Evolutionary conservation across 2,888 invertebrate genomes (phyloP), one percentile per base, ranked within the genome.

Genomic region (Syrphus vitripennis): DNA sequence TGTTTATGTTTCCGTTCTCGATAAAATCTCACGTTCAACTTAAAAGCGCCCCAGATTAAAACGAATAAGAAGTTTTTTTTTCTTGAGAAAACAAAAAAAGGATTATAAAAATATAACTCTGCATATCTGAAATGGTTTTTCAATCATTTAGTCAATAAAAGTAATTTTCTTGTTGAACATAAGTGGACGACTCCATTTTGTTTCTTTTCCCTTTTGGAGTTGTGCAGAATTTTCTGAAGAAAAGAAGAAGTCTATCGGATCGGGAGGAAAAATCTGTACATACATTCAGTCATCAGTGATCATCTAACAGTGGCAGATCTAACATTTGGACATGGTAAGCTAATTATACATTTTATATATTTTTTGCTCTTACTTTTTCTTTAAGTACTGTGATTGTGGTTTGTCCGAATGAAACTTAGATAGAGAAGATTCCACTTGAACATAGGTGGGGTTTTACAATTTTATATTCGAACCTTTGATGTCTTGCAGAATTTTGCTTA

Each of bases 161-260:
- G 42, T 37, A 65, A 76, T 81, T 84, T 84, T 80, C 70, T 80
- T 57, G 31, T 71, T 45, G 71, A 77, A 61, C 50, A 61, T 16
- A 59, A 67, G 72, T 77, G 82, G 29, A 70, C 34, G 77, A 86
- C 86, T 86, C 86, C 86, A 86, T 86, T 86, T 86, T 86, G 86
- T 82, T 86, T 86, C 40, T 24, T 82, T 63, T 70, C 63, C 69
- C 74, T 82, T 65, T 59, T 24, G 82, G 71, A 77, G 86, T 86
- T 86, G 86, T 82, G 86, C 74, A 86, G 86, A 86, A 77, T 86
- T 86, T 82, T 82, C 70, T 65, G 14, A 82, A 81, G 55, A 67
- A 80, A 79, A 74, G 50, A 59, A 59, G 72, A 79, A 67, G 65
- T 67, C 72, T 70, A 14, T 65, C 45, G 55, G n/a, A 50, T 50